A percentile compares a stretch with the other conserved stretches of the same genome.
phyloP scores from a whole-genome alignment of 2,888 invertebrate species.

The Lissonota sp. region DNA sequence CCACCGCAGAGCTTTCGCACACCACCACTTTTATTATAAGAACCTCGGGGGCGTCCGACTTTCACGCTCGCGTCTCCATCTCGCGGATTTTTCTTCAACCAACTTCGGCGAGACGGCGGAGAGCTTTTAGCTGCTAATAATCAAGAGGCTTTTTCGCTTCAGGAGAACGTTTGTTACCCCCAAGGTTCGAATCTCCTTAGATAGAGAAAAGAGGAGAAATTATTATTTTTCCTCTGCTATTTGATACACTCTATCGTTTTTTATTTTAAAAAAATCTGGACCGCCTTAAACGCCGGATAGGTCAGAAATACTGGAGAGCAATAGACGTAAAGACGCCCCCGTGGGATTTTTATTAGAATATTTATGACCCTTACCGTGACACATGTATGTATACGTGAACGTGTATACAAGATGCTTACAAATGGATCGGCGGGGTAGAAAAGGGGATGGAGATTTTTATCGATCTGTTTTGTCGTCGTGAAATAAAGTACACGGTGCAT shows the following conservation, averaged over 20 bases:
- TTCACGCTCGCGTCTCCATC: constrained; percentile 78
- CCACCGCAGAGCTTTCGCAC: constrained; percentile 41
- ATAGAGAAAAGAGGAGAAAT: constrained; percentile 6
- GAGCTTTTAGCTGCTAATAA: constrained; percentile 81
- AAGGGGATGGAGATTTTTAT: constrained; percentile 76
- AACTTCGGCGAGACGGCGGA: constrained; percentile 71
- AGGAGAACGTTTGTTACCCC: constrained; percentile 17
- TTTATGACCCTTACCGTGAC: constrained; percentile 73
- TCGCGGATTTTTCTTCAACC: constrained; percentile 81
- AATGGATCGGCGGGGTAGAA: constrained; percentile 43
- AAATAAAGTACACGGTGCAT: constrained; percentile 47
- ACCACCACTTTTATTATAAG: constrained; percentile 11
- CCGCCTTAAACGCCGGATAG: too few relatives aligned
- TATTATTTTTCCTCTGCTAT: background rate
- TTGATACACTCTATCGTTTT: constrained; percentile 5
- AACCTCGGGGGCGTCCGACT: constrained; percentile 51
- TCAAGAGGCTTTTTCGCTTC: constrained; percentile 65
- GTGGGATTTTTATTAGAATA: constrained; percentile 77
- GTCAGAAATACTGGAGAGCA: background rate
- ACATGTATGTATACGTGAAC: constrained; percentile 49
- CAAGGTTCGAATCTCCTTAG: constrained; percentile 11
- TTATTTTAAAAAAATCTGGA: too few relatives aligned
- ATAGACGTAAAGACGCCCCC: constrained; percentile 64
- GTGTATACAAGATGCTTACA: background rate
- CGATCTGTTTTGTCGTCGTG: constrained; percentile 76